Evolutionary conservation across 2,888 invertebrate species (phyloP), one percentile per base, ranked within the genome.

Genomic region (Cinara cedri): DNA sequence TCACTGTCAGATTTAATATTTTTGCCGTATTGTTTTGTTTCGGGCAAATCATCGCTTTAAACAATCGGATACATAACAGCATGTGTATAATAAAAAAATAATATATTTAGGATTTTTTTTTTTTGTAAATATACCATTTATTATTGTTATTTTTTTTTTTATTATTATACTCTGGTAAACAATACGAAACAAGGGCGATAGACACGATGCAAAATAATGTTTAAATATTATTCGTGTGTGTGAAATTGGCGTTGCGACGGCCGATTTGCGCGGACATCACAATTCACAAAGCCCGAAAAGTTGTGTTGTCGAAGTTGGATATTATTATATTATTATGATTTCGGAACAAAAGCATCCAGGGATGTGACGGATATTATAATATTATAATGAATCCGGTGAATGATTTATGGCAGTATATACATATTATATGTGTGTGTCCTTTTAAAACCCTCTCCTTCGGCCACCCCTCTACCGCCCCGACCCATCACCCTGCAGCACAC

Each of bases 321-420:
- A 34, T 34, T 34, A 6, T 34, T 34, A 34, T 34, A 34, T 6
- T 6, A 6, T 34, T 34, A 34, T 34, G 42, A 60, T 78, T 68
- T 51, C 62, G 51, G 51, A 78, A 78, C 78, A 78, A 78, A 78
- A 70, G 60, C 70, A 26, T 14, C 21, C n/a, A 66, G 55, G 78
- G 78, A 78, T 78, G 68, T 60, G 70, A 78, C 78, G 78, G 70
- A 78, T 78, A 34, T 34, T 34, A 34, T 34, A 34, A 34, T 34
- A 34, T 4, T 4, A 34, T 34, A 78, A 78, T 42, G 78, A 78
- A 78, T 70, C 49, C 70, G 78, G 78, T 10, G 68, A 78, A 51
- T 78, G 78, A 78, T 78, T 78, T 78, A 78, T 70, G 62, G 21
- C 24, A 8, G 68, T 54, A 34, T 34, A n/a, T n/a, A n/a, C n/a